These are phyloP conservation scores for Hipposideros larvatus DNA, from an alignment of 2,797 vertebrate genomes.

Conservation along the genomic window DNA sequence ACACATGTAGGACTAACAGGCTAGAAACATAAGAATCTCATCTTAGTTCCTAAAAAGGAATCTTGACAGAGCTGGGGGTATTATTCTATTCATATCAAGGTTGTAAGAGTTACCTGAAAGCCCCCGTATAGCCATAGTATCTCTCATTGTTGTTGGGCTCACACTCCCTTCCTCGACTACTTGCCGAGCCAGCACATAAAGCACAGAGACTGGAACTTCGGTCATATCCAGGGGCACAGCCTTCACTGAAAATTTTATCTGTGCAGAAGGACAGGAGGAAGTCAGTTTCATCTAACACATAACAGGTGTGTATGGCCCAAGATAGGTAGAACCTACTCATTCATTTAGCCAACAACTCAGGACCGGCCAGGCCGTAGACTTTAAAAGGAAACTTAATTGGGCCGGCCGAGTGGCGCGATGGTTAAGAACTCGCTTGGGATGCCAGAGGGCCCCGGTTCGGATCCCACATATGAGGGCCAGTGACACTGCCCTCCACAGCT, in stretches of 20 bases:
- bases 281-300: constrained; percentile 36
- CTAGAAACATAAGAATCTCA: not conserved
- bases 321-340: not conserved
- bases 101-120: constrained; percentile 82
- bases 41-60: not conserved
- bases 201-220: constrained; percentile 82
- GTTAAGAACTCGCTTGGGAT: too few species aligned
- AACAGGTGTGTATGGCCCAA: not conserved
- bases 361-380: not conserved
- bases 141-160: constrained; percentile 81
- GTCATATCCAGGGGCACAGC: constrained; percentile 86
- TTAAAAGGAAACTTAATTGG: not conserved
- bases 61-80: not conserved
- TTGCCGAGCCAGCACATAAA: constrained; percentile 81
- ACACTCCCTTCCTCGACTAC: constrained; percentile 17
- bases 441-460: too few species aligned
- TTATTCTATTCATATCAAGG: not conserved
- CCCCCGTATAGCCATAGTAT: constrained; percentile 85
- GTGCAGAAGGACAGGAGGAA: constrained; percentile 53
- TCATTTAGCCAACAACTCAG: not conserved
- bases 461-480: too few species aligned
- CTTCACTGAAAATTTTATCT: constrained; percentile 84
- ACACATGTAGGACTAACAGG: not conserved
- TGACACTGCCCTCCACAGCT: too few species aligned
- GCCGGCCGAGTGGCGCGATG: too few species aligned